These are phyloP conservation scores for Corbicula japonica DNA, from an alignment of 2,888 invertebrate species.

Conservation along the genomic window DNA sequence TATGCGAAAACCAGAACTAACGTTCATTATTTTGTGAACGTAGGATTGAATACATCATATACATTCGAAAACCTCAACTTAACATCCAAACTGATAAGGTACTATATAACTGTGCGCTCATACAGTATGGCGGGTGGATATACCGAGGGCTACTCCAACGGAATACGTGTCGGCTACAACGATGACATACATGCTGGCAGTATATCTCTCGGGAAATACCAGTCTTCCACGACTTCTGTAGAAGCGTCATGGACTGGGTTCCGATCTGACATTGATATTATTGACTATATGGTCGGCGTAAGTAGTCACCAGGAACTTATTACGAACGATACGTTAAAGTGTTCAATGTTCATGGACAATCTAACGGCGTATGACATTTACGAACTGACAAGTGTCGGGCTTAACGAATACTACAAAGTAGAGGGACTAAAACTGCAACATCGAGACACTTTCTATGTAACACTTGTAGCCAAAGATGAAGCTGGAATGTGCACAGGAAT, in stretches of 20 bases:
- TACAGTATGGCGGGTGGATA: slow-evolving; percentile 74
- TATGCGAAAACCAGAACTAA: slow-evolving; percentile 72
- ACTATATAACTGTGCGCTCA: slow-evolving; percentile 78
- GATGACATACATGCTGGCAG: slow-evolving; percentile 62
- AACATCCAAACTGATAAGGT: slow-evolving; percentile 68
- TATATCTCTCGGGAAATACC: slow-evolving; percentile 47
- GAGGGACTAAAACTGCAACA: slow-evolving; percentile 57
- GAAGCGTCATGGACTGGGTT: slow-evolving; percentile 69
- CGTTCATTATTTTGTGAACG: slow-evolving; percentile 73
- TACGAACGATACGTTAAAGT: slow-evolving; percentile 53
- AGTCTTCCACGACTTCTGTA: slow-evolving; percentile 53
- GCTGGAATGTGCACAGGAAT: slow-evolving; percentile 64
- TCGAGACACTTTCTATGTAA: slow-evolving; percentile 56
- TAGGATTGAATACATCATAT: slow-evolving; percentile 74
- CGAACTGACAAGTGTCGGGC: slow-evolving; percentile 42
- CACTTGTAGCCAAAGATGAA: slow-evolving; percentile 68
- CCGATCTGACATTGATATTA: slow-evolving; percentile 68
- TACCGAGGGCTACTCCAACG: slow-evolving; percentile 76
- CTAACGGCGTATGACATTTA: slow-evolving; percentile 50
- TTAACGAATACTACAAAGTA: slow-evolving; percentile 59
- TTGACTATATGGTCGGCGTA: slow-evolving; percentile 64
- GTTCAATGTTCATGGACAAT: slow-evolving; percentile 39
- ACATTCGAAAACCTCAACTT: slow-evolving; percentile 73
- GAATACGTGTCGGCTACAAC: slow-evolving; percentile 72
- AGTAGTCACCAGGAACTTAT: slow-evolving; percentile 43